phyloP scores from a whole-genome alignment of 1,140 invertebrate genomes.

The Hycleus cichorii region DNA sequence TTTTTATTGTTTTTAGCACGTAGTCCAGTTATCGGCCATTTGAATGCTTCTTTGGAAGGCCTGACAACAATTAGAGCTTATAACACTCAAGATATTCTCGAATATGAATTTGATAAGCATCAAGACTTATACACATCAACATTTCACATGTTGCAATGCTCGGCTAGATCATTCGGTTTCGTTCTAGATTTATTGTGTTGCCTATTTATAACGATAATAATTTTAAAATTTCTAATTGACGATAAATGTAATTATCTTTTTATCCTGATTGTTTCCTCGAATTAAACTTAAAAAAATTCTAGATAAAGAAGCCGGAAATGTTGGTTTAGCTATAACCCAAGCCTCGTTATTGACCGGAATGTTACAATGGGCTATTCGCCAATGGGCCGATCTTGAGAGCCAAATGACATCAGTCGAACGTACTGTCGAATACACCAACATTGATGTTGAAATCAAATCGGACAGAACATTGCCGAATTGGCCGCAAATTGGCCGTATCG shows the following conservation, averaged over 20 bases:
- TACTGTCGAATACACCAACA: constrained; percentile 60
- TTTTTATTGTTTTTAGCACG: constrained; percentile 29
- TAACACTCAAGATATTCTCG: constrained; percentile 64
- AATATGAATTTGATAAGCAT: constrained; percentile 69
- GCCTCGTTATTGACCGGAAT: constrained; percentile 65
- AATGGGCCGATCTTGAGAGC: constrained; percentile 75
- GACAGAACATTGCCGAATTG: constrained; percentile 61
- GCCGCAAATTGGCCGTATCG: constrained; percentile 56
- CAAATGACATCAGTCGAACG: constrained; percentile 79
- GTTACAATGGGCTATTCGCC: constrained; percentile 79
- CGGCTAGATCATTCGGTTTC: constrained; percentile 62
- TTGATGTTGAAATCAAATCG: constrained; percentile 61
- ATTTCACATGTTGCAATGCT: constrained; percentile 54
- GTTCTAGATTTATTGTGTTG: constrained; percentile 67
- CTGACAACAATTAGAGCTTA: constrained; percentile 82
- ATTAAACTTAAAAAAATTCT: not conserved
- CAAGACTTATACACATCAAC: constrained; percentile 63
- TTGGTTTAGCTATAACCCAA: constrained; percentile 75
- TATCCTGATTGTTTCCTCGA: not conserved
- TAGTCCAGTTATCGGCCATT: constrained; percentile 59
- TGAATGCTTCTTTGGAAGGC: constrained; percentile 58
- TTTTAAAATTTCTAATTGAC: not conserved
- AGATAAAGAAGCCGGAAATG: constrained; percentile 44
- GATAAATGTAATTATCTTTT: not conserved
- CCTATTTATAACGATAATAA: constrained; percentile 1